These are phyloP conservation scores for Synanthedon myopaeformis DNA, from an alignment of 2,888 invertebrate genomes.

Conservation along the genomic window DNA sequence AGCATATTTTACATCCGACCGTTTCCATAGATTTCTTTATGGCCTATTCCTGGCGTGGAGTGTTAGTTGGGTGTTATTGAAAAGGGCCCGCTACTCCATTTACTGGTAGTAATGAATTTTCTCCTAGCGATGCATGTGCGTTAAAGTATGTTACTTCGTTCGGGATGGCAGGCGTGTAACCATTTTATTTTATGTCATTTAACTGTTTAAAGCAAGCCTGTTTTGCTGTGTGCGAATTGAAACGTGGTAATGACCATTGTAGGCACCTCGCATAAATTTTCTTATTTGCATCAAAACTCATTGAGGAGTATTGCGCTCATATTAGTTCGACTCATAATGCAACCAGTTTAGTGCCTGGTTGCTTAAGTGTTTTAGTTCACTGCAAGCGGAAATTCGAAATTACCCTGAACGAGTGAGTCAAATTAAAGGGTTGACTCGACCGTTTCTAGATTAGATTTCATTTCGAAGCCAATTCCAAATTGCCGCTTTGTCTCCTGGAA, in stretches of 20 bases:
- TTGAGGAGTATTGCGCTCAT: conserved; percentile 36
- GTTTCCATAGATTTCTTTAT: conserved; percentile 21
- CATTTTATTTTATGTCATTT: conserved; percentile 49
- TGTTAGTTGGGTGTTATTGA: conserved; percentile 16
- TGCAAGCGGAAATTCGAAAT: conserved; percentile 14
- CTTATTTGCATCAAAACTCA: conserved; percentile 58
- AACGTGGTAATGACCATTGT: conserved; percentile 60
- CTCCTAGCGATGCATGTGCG: conserved; percentile 37
- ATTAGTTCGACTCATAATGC: conserved; percentile 28
- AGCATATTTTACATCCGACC: conserved; percentile 17
- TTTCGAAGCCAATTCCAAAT: conserved; percentile 17
- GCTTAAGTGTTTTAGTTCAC: conserved; percentile 4
- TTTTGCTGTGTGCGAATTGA: conserved; percentile 36
- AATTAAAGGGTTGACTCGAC: conserved; percentile 18
- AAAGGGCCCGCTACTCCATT: conserved; percentile 26
- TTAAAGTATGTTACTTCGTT: conserved; percentile 18
- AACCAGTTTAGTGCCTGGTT: conserved; percentile 18
- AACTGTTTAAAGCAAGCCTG: conserved; percentile 46
- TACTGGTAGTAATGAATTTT: conserved; percentile 45
- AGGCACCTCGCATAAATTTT: conserved; percentile 47
- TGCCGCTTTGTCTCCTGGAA: conserved; percentile 24
- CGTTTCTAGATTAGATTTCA: conserved; percentile 15
- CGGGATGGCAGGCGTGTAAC: conserved; percentile 10
- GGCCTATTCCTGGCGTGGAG: conserved; percentile 10
- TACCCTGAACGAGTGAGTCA: conserved; percentile 12